Percentiles rank a stretch among this genome's conserved stretches.
Conservation (phyloP, 2,113 vertebrate genomes). For the Panthera tigris region DNA sequence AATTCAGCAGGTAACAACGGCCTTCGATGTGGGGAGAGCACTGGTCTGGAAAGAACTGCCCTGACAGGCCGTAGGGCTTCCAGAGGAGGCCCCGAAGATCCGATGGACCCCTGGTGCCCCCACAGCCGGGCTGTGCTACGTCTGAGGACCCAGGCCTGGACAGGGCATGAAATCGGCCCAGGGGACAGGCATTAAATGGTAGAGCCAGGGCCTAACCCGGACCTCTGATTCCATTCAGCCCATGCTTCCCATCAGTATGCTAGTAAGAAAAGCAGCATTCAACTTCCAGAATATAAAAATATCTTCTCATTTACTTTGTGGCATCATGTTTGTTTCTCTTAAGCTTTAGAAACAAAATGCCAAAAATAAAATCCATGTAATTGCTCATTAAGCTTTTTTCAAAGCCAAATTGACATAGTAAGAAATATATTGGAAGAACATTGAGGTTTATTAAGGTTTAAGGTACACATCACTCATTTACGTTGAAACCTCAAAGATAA, state of each 20-base stretch:
- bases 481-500: not conserved
- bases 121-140: not conserved
- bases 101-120: not conserved
- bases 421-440: conserved; percentile 38
- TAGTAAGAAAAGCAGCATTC: conserved; percentile 11
- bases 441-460: conserved; percentile 44
- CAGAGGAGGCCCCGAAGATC: no score
- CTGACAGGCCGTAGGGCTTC: not conserved
- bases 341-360: conserved; percentile 70
- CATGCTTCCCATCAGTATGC: not conserved
- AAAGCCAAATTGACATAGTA: conserved; percentile 67
- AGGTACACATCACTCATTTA: not conserved
- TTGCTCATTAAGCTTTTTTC: conserved; percentile 64
- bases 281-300: conserved; percentile 61
- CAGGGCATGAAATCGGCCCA: not conserved
- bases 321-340: conserved; percentile 63
- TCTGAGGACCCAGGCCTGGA: not conserved
- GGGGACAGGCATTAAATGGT: not conserved
- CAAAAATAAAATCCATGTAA: conserved; percentile 69
- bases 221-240: accelerated
- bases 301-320: conserved; percentile 78
- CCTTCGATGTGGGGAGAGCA: not conserved
- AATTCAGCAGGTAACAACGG: not conserved
- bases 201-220: not conserved
- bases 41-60: not conserved